A percentile compares a stretch with the other conserved stretches of the same genome.
Evolutionary conservation across 2,888 invertebrate species (phyloP).

Genomic region (Arrhopalites spinosus): DNA sequence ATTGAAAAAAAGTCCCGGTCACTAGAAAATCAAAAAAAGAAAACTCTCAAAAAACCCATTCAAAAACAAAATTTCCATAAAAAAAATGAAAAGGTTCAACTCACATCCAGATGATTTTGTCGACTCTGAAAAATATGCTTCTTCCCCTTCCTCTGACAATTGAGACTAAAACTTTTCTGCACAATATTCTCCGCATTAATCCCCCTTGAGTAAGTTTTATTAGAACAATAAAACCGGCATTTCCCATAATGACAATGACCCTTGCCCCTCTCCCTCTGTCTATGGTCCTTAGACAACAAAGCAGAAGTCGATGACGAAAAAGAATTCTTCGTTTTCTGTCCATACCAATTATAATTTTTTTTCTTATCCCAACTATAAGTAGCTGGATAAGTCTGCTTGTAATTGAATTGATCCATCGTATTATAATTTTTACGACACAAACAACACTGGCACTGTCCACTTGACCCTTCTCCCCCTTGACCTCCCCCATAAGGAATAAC

Average conservation of each 20-base stretch:
- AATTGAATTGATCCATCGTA: too few species aligned
- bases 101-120: neutral
- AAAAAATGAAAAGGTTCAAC: neutral
- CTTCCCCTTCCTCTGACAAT: slow-evolving; percentile 18
- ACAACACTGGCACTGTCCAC: too few species aligned
- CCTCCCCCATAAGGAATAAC: too few species aligned
- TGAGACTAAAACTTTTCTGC: slow-evolving; percentile 22
- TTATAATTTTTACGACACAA: too few species aligned
- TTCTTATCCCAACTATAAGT: too few species aligned
- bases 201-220: neutral
- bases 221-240: neutral
- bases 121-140: neutral
- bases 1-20: too few species aligned
- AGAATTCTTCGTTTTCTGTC: neutral
- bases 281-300: neutral
- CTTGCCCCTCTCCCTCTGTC: neutral
- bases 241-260: neutral
- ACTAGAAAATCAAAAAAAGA: too few species aligned
- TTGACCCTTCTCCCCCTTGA: too few species aligned
- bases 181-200: slow-evolving; percentile 2
- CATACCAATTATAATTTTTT: neutral
- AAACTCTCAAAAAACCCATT: neutral
- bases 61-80: neutral
- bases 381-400: too few species aligned
- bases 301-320: neutral